phyloP scores from a whole-genome alignment of 1,140 invertebrate genomes.

The Nasonia giraulti region DNA sequence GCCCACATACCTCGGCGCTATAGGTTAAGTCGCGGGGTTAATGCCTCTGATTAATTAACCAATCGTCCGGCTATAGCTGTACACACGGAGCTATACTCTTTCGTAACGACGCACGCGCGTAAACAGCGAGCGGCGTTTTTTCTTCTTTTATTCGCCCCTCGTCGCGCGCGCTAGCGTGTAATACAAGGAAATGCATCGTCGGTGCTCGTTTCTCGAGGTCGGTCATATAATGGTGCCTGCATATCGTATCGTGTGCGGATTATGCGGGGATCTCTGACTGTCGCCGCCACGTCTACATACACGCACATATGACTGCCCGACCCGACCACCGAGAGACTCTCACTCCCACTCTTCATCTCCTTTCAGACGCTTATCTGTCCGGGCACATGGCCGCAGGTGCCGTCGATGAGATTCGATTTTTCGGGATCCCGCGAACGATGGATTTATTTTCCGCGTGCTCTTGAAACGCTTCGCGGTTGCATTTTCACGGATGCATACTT shows the following conservation, averaged over 20 bases:
- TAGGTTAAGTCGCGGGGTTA: slow-evolving; percentile 14
- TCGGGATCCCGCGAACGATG: no score
- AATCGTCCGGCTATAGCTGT: not conserved
- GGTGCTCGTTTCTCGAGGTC: not conserved
- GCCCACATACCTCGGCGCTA: no score
- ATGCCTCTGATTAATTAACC: slow-evolving; percentile 1
- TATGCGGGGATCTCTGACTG: not conserved
- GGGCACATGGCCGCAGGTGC: not conserved
- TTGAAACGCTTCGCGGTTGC: no score
- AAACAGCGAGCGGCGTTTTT: not conserved
- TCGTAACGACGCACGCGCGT: no score
- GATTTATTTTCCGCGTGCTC: no score
- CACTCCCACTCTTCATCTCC: not conserved
- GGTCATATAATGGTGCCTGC: not conserved
- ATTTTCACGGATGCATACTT: no score
- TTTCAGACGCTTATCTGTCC: not conserved
- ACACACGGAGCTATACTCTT: no score
- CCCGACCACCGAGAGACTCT: no score
- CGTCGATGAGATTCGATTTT: no score
- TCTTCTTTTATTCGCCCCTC: no score
- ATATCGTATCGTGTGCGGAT: not conserved
- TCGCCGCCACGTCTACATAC: not conserved
- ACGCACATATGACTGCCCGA: not conserved
- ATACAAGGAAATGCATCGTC: not conserved
- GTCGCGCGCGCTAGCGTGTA: no score